These are phyloP conservation scores for Drosophila atripex DNA, from an alignment of 2,888 invertebrate species.

Conservation along the genomic window DNA sequence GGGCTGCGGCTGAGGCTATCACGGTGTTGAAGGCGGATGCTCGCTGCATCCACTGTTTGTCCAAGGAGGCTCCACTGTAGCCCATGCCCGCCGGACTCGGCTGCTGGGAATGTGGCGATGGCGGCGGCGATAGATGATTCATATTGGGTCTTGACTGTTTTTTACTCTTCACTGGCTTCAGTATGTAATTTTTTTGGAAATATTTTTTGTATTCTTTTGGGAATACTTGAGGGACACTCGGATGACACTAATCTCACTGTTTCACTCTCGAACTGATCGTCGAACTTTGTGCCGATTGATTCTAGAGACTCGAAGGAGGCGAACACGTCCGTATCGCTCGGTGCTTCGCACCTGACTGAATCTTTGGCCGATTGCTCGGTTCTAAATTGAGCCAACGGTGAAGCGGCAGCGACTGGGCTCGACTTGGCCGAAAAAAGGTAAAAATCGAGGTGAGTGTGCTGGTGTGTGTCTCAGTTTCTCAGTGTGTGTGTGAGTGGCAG, in stretches of 20 bases:
- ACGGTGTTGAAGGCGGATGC: conserved; percentile 83
- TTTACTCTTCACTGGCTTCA: conserved; percentile 7
- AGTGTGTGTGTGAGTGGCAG: conserved; percentile 41
- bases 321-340: conserved; percentile 83
- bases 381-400: conserved; percentile 81
- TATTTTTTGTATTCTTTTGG: background rate
- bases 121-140: conserved; percentile 84
- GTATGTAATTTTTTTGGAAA: conserved; percentile 16
- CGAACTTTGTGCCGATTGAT: conserved; percentile 49
- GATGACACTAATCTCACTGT: conserved; percentile 27
- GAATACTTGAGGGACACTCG: background rate
- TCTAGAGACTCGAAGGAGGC: conserved; percentile 64
- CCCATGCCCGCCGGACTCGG: conserved; percentile 70
- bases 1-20: conserved; percentile 82
- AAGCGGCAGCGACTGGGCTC: conserved; percentile 68
- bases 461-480: conserved; percentile 11
- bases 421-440: conserved; percentile 64
- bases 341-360: conserved; percentile 85
- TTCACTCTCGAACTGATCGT: conserved; percentile 16
- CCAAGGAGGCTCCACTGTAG: conserved; percentile 72
- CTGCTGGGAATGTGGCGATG: conserved; percentile 82
- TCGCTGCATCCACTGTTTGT: conserved; percentile 83
- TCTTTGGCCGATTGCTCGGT: conserved; percentile 80
- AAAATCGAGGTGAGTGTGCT: conserved; percentile 57
- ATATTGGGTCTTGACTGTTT: conserved; percentile 57